phyloP scores from a whole-genome alignment of 2,888 invertebrate genomes.

The Campopleginae sp. region DNA sequence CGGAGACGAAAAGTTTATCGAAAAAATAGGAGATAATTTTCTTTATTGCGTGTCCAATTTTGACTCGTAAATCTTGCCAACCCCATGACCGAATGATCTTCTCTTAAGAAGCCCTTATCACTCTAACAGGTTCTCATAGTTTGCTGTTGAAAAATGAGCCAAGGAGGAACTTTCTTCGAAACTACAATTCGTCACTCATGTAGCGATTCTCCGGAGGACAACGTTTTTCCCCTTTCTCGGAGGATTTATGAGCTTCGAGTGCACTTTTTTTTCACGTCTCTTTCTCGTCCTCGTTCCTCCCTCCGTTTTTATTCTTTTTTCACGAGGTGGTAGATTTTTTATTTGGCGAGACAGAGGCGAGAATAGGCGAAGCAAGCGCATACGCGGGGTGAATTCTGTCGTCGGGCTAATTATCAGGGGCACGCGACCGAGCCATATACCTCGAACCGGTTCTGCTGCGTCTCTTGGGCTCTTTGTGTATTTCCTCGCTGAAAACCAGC shows the following conservation, averaged over 20 bases:
- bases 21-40: neutral
- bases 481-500: constrained; percentile 51
- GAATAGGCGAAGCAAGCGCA: constrained; percentile 56
- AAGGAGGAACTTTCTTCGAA: constrained; percentile 1
- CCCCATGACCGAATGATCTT: neutral
- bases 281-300: neutral
- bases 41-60: neutral
- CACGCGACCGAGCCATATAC: constrained; percentile 64
- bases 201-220: constrained; percentile 6
- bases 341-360: constrained; percentile 42
- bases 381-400: constrained; percentile 50
- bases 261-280: constrained; percentile 9
- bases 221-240: constrained; percentile 10
- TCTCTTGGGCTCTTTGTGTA: constrained; percentile 57
- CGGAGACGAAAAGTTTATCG: neutral
- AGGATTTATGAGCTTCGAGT: constrained; percentile 22
- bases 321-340: constrained; percentile 24
- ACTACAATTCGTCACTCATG: constrained; percentile 31
- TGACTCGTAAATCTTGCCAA: neutral
- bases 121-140: neutral
- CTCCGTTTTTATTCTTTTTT: constrained; percentile 12
- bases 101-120: neutral
- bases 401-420: constrained; percentile 66
- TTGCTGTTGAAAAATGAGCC: neutral
- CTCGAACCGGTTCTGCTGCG: constrained; percentile 63